Evolutionary conservation across 2,797 vertebrate species (phyloP).

Genomic region (Brotula barbata): DNA sequence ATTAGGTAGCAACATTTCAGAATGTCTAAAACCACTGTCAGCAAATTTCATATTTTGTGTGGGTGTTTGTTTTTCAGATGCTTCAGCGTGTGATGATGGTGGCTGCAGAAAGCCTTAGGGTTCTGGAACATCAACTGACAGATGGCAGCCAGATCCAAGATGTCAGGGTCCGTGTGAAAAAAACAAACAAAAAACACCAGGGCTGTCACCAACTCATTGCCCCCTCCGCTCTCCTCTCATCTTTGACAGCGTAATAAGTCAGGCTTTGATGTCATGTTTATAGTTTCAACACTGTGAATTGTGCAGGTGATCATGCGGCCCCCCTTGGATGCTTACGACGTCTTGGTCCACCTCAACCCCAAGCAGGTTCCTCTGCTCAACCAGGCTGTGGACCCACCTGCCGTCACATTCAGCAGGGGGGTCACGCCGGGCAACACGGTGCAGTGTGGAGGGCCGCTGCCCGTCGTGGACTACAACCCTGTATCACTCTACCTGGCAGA

Average conservation of each 20-base stretch:
- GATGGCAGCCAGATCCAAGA: conserved; percentile 81
- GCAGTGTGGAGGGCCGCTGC: conserved; percentile 70
- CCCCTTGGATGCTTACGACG: conserved; percentile 89
- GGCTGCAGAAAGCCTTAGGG: conserved; percentile 84
- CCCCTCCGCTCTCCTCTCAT: neutral
- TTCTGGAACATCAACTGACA: conserved; percentile 86
- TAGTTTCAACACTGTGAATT: conserved; percentile 4
- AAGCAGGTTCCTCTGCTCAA: conserved; percentile 87
- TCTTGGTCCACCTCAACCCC: conserved; percentile 87
- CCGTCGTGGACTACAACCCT: conserved; percentile 91
- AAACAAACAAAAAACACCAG: neutral
- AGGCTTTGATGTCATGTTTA: neutral
- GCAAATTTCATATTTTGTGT: neutral
- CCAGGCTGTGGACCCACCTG: conserved; percentile 83
- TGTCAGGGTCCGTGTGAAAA: conserved; percentile 81
- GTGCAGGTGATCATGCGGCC: conserved; percentile 88
- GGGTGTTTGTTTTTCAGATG: conserved; percentile 75
- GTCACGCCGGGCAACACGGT: conserved; percentile 29
- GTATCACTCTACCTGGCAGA: conserved; percentile 86
- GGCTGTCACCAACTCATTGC: neutral
- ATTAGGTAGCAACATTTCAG: neutral
- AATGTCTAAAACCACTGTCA: neutral
- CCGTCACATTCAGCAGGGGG: conserved; percentile 78
- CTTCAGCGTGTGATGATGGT: conserved; percentile 87
- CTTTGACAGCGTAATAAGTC: neutral